Evolutionary conservation across 2,113 vertebrate species (phyloP), one percentile per base, ranked within the genome.

Genomic region (Hippocampus guttulatus): DNA sequence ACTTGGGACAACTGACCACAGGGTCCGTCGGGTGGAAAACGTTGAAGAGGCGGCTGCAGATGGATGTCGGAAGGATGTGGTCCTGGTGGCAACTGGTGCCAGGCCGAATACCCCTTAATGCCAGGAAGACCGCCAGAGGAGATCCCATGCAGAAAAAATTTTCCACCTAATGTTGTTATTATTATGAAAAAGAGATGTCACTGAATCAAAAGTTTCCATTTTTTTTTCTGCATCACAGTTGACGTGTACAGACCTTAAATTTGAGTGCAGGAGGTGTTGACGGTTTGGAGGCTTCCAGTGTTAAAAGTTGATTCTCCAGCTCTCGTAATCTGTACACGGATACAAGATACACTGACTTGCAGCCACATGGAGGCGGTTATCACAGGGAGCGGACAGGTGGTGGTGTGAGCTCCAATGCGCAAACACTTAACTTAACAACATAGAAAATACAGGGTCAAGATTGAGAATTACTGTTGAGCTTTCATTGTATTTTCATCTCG

Each of bases 81-180:
- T 98, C 95, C 90, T 98, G 97, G 82, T 91, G 92, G 67, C 95
- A 95, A 45, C 90, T 94, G 89, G 83, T 94, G 2, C 96, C 96
- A 1, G 97, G 96, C 0, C 96, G 94, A 87, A 98, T 96, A 69
- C 97, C 97, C 70, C 97, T 93, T 78, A 98, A 68, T 0, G 97
- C 97, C 91, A 99, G 87, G 82, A 98, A 99, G 74, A 98, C 97
- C 0, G 97, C 96, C 71, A 99, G 86, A 11, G 97, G 97, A 74
- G 96, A 99, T 33, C 97, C 97, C 97, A 98, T 96, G 71, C 97
- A 99, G 93, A 99, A 99, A 91, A 97, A 97, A 89, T 98, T 99
- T 82, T 98, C 97, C 84, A 99, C 96, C 97, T 99, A 80, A 73
- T 23, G 69, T 45, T 15, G 3, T 7, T 1, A 63, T 10, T 18